Evolutionary conservation across 30 jellyfish, hydroid and myxozoan genomes (phyloP), one percentile per base, ranked within the genome.

Genomic region (Turritopsis rubra): DNA sequence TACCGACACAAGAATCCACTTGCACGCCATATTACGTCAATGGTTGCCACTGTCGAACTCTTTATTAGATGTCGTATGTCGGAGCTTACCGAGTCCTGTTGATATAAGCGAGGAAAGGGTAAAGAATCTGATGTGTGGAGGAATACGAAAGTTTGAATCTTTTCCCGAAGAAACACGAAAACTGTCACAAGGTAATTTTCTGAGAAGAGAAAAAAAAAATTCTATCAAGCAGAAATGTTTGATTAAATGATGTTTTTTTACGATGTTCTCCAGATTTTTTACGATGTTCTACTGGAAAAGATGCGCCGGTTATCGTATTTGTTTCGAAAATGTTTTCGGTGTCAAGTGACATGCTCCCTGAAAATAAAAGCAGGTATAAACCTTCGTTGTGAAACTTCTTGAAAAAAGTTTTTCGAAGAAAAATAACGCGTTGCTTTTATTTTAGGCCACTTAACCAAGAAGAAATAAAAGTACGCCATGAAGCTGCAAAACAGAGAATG

Each of bases 31-130:
- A 30, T 73, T 86, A 21, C 91, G 97, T 54, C 99, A 94, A 85
- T 94, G 99, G 99, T 86, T 94, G 84, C 99, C 99, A 70, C 91
- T 94, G 21, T 94, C 99, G 19, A 86, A 81, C 18, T 84, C 99
- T 18, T 76, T 94, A 76, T 85, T 94, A 41, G 87, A 83, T 27
- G 87, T 89, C 96, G 99, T 94, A 29, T 83, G 96, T 21, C 23
- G 28, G 17, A 60, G 75, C 28, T 87, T 89, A 76, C 99, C 99
- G 17, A 85, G 95, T 66, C 99, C 99, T n/a, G 88, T 89, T n/a
- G 89, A 79, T 16, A 84, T 94, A n/a, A 66, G 89, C 1, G 93
- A 89, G 65, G 96, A 83, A 41, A 85, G 97, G 30, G 90, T 89
- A 16, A 89, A 82, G 65, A 89, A 87, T 29, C 68, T 89, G 29